A percentile compares a stretch with the other conserved stretches of the same genome.
These are phyloP conservation scores for Apocheima hispidaria DNA, from an alignment of 2,888 invertebrate species.

Conservation along the genomic window DNA sequence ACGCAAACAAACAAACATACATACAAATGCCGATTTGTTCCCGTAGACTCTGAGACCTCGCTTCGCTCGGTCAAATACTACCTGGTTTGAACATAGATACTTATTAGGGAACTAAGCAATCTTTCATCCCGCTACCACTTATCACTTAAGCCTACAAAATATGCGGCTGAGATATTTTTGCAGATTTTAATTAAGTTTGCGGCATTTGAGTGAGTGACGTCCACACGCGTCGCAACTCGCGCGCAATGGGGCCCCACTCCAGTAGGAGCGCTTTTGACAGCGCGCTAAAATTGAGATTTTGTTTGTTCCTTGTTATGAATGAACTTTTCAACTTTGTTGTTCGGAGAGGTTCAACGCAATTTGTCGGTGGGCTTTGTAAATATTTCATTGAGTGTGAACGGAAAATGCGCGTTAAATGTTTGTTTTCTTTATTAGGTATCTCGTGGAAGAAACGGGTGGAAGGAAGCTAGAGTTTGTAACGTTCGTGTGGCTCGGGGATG, in stretches of 20 bases:
- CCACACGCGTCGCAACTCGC: conserved; percentile 6
- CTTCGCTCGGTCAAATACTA: no score
- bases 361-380: conserved; percentile 24
- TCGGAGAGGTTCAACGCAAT: conserved; percentile 20
- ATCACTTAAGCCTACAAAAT: conserved; percentile 6
- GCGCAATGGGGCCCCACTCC: conserved; percentile 21
- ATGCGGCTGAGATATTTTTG: conserved; percentile 39
- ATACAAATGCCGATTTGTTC: no score
- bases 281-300: conserved; percentile 32
- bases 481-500: background rate
- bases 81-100: no score
- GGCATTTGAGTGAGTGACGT: conserved; percentile 47
- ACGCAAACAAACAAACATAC: no score
- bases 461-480: background rate
- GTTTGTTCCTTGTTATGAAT: conserved; percentile 44
- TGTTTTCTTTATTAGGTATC: conserved; percentile 11
- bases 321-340: conserved; percentile 32
- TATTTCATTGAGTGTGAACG: conserved; percentile 26
- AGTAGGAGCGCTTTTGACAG: conserved; percentile 22
- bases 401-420: conserved; percentile 2
- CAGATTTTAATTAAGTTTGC: conserved; percentile 60
- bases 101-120: background rate
- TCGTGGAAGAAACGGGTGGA: background rate
- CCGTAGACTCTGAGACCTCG: no score
- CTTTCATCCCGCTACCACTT: background rate